These are phyloP conservation scores for Achlya flavicornis DNA, from an alignment of 2,888 invertebrate genomes.

Conservation along the genomic window DNA sequence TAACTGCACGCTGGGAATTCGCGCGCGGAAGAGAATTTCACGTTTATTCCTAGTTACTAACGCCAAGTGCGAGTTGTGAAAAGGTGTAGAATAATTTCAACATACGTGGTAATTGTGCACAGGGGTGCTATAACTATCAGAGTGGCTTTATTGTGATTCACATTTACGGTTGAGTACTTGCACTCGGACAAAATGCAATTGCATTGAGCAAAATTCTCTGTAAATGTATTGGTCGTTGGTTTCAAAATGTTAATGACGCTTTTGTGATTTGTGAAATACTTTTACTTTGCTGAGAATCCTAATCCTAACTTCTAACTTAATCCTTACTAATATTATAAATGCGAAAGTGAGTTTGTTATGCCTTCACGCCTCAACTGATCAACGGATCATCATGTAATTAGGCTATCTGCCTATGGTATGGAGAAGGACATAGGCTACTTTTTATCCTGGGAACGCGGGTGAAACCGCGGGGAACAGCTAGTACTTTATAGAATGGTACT, in stretches of 20 bases:
- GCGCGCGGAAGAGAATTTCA: constrained; percentile 30
- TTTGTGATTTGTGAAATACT: background rate
- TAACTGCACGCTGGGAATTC: constrained; percentile 22
- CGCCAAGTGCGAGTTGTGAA: constrained; percentile 27
- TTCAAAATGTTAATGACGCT: background rate
- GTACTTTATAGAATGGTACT: too few species aligned
- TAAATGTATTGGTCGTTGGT: background rate
- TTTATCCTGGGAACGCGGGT: too few species aligned
- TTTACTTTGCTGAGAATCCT: too few species aligned
- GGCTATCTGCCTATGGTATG: too few species aligned
- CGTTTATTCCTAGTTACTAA: constrained; percentile 35
- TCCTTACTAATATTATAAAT: too few species aligned
- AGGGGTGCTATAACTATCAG: constrained; percentile 29
- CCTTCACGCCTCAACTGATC: too few species aligned
- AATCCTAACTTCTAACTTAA: too few species aligned
- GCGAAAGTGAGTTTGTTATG: too few species aligned
- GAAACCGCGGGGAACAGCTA: too few species aligned
- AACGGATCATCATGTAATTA: too few species aligned
- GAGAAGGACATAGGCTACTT: too few species aligned
- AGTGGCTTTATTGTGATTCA: constrained; percentile 40
- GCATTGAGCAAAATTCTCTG: constrained; percentile 25
- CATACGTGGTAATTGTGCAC: constrained; percentile 19
- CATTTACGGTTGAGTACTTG: constrained; percentile 13
- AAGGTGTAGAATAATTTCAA: constrained; percentile 13
- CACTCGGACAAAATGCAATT: constrained; percentile 24